Evolutionary conservation across 2,888 invertebrate species (phyloP).

Genomic region (Tenodera sinensis): DNA sequence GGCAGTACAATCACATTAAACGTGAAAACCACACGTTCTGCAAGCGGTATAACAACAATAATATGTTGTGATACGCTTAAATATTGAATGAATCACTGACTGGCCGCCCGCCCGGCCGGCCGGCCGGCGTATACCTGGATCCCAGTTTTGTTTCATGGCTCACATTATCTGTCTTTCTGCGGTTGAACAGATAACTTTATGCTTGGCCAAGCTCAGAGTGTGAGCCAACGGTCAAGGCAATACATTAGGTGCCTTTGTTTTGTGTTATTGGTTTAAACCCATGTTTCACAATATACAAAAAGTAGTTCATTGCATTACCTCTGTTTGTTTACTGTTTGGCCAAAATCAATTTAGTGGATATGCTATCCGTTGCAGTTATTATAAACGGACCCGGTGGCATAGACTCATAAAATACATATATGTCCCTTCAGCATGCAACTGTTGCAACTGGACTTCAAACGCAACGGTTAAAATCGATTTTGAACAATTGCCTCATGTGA

Average conservation of each 20-base stretch:
- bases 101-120: no score
- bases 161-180: background rate
- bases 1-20: slow-evolving; percentile 5
- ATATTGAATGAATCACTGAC: slow-evolving; percentile 2
- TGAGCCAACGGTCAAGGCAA: background rate
- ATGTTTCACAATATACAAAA: background rate
- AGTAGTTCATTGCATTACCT: background rate
- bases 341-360: background rate
- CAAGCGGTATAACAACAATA: background rate
- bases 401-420: background rate
- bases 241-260: background rate
- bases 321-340: background rate
- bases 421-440: background rate
- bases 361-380: background rate
- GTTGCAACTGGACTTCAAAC: no score
- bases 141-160: background rate
- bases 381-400: background rate
- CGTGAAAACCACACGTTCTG: background rate
- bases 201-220: background rate
- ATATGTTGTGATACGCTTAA: slow-evolving; percentile 6
- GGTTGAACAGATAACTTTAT: background rate
- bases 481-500: no score
- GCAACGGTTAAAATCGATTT: no score
- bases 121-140: background rate
- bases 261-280: background rate